A percentile compares a stretch with the other conserved stretches of the same genome.
Evolutionary conservation across 1,140 invertebrate species (phyloP).

Genomic region (Delia radicum): DNA sequence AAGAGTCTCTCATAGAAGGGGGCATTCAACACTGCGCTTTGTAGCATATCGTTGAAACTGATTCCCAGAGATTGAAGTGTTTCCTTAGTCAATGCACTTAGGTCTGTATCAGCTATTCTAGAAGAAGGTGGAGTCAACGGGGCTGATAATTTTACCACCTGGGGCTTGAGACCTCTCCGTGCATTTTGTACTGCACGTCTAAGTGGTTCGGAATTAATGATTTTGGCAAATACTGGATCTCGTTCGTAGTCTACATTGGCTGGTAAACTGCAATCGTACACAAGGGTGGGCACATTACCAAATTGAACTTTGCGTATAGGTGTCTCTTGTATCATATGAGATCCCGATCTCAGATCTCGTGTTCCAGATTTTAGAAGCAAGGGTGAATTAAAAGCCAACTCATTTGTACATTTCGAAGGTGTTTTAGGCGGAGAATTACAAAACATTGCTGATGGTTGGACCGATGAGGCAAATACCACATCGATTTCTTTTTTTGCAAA

Average conservation of each 20-base stretch:
- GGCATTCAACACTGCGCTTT: constrained; percentile 62
- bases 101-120: constrained; percentile 39
- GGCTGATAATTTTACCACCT: neutral
- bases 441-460: constrained; percentile 5
- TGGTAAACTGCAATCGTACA: constrained; percentile 46
- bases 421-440: neutral
- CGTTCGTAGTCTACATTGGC: constrained; percentile 48
- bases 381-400: constrained; percentile 45
- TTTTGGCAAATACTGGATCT: constrained; percentile 49
- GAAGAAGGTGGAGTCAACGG: neutral
- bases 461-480: constrained; percentile 28
- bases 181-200: constrained; percentile 41
- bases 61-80: constrained; percentile 60
- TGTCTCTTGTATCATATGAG: constrained; percentile 50
- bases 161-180: constrained; percentile 21
- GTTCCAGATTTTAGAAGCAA: constrained; percentile 43
- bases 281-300: constrained; percentile 39
- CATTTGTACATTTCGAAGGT: constrained; percentile 2
- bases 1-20: constrained; percentile 62
- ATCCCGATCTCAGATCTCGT: constrained; percentile 40
- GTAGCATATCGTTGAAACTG: constrained; percentile 57
- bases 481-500: constrained; percentile 59
- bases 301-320: constrained; percentile 51
- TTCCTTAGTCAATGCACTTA: constrained; percentile 58
- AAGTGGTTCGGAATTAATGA: constrained; percentile 44